Conservation (phyloP, 2,888 invertebrate genomes). For the Pristionchus entomophagus region DNA sequence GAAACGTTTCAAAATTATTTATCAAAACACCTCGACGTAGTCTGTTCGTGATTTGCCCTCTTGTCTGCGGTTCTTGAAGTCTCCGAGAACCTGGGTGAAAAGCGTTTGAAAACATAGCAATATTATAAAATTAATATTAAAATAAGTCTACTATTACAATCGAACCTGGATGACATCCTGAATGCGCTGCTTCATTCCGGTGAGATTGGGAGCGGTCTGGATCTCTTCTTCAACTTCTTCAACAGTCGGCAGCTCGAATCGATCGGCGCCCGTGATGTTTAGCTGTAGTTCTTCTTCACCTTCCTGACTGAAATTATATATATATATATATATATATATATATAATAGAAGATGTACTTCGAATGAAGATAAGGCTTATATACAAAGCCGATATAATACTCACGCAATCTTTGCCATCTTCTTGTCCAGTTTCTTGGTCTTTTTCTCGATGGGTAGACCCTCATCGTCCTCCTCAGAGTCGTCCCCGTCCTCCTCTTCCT, state of each 20-base stretch:
- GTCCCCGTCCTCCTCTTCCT: constrained; percentile 38
- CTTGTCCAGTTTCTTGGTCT: constrained; percentile 60
- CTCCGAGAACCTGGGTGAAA: constrained; percentile 60
- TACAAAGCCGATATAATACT: background rate
- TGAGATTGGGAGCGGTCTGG: constrained; percentile 64
- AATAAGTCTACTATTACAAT: background rate
- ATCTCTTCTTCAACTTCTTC: constrained; percentile 70
- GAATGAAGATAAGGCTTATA: background rate
- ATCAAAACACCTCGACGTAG: constrained; percentile 56
- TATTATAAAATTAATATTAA: background rate
- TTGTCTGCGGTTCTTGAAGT: constrained; percentile 69
- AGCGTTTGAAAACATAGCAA: too few species aligned
- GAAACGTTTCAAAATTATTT: background rate
- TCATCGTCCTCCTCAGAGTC: constrained; percentile 50
- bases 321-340: too few species aligned
- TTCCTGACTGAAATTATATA: constrained; percentile 56
- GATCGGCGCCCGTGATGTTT: constrained; percentile 64
- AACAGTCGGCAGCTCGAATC: constrained; percentile 65
- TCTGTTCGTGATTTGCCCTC: constrained; percentile 62
- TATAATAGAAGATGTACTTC: background rate
- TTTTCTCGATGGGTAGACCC: constrained; percentile 64
- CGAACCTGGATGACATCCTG: constrained; percentile 70
- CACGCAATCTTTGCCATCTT: constrained; percentile 51
- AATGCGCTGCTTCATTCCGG: constrained; percentile 70
- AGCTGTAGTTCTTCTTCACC: constrained; percentile 71